Evolutionary conservation across 1,140 invertebrate genomes (phyloP).

Genomic region (Calliphora vicina): DNA sequence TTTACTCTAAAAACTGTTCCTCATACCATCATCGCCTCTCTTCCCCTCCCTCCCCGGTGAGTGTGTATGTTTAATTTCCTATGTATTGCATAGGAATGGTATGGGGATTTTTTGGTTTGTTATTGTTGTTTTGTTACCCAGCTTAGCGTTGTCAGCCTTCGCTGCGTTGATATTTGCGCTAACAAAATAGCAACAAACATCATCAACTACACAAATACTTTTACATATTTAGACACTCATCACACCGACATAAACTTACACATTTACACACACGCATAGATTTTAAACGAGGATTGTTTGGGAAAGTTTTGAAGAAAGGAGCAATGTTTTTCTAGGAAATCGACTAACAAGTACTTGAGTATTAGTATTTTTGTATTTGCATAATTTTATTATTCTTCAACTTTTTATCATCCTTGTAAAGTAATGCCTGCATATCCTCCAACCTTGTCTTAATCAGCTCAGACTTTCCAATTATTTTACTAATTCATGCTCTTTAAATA

Average conservation of each 20-base stretch:
- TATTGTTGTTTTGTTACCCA: neutral
- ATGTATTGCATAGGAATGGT: neutral
- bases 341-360: no score
- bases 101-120: neutral
- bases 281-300: no score
- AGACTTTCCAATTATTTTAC: no score
- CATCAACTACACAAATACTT: constrained; percentile 47
- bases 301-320: no score
- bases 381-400: no score
- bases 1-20: neutral
- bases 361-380: no score
- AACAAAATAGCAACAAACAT: constrained; percentile 54
- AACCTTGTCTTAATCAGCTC: no score
- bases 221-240: neutral
- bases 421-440: no score
- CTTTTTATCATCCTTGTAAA: no score
- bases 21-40: neutral
- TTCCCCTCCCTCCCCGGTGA: neutral
- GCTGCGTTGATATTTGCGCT: constrained; percentile 51
- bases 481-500: no score
- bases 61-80: neutral
- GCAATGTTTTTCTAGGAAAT: no score
- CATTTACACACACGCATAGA: constrained; percentile 40
- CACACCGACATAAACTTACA: constrained; percentile 37
- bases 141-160: neutral